Evolutionary conservation across 2,113 vertebrate species (phyloP).

Genomic region (Neofelis nebulosa): DNA sequence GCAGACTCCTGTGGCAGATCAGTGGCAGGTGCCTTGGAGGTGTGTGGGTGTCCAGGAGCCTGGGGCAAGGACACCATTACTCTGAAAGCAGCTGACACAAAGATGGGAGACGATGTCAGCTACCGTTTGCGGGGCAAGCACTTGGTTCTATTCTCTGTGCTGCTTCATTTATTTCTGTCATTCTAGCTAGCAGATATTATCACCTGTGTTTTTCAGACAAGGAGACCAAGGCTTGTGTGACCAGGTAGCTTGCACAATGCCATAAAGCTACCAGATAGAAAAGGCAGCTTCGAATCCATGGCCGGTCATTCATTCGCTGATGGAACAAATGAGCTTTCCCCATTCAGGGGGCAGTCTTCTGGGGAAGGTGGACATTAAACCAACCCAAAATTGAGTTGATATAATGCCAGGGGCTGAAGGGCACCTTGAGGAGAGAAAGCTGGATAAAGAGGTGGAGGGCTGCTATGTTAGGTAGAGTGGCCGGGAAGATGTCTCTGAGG

Average conservation of each 20-base stretch:
- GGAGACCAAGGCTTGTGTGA: background rate
- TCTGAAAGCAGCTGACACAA: background rate
- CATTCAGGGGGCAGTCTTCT: background rate
- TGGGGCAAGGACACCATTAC: background rate
- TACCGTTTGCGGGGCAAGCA: rapidly evolving
- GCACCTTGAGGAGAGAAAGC: background rate
- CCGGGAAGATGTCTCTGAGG: background rate
- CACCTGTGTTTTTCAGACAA: background rate
- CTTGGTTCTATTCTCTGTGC: background rate
- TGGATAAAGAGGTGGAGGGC: background rate
- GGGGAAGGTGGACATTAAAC: background rate
- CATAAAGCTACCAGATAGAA: background rate
- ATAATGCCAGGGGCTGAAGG: too few relatives aligned
- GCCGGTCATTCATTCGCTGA: background rate
- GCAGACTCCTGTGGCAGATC: background rate
- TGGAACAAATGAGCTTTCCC: background rate
- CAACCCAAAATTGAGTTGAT: background rate
- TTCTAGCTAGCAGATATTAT: background rate
- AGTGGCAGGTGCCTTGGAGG: too few relatives aligned
- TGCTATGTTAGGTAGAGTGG: background rate
- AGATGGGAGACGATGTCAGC: background rate
- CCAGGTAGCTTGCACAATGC: background rate
- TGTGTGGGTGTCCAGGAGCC: background rate
- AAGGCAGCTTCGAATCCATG: background rate
- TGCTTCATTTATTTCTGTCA: background rate